Conservation (phyloP, 1,140 invertebrate genomes). For the Metaphire vulgaris region DNA sequence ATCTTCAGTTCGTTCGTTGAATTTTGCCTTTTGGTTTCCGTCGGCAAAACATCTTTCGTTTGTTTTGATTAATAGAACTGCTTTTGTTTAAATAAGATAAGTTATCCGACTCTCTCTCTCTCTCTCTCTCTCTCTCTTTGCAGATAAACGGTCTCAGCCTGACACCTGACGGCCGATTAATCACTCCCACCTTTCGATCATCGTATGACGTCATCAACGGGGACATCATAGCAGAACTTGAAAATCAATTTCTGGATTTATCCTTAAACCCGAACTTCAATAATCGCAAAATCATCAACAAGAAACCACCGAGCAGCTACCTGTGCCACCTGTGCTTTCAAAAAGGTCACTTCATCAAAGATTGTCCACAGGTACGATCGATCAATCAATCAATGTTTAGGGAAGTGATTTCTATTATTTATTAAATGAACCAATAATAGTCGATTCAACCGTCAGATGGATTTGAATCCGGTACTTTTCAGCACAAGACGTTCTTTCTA, state of each 20-base stretch:
- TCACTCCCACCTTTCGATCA: neutral
- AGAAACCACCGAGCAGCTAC: slow-evolving; percentile 70
- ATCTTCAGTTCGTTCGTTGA: no score
- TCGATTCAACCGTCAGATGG: no score
- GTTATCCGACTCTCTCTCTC: neutral
- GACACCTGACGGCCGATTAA: neutral
- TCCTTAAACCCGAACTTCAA: neutral
- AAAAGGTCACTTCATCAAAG: slow-evolving; percentile 84
- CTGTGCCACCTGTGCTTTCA: slow-evolving; percentile 84
- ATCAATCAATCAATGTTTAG: no score
- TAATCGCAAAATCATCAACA: slow-evolving; percentile 44
- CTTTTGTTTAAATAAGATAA: no score
- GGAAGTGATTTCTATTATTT: no score
- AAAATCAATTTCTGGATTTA: neutral
- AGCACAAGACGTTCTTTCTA: no score
- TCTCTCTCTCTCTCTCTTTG: neutral
- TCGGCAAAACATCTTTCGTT: no score
- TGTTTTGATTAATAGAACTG: no score
- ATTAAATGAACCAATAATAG: no score
- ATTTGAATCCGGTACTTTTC: no score
- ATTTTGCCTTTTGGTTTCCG: no score
- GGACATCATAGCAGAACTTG: neutral
- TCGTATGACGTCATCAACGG: neutral
- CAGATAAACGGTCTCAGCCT: neutral
- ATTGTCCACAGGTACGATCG: slow-evolving; percentile 75